Evolutionary conservation across 53 echinoderm and acorn worm genomes (phyloP).

Genomic region (Astropecten irregularis): DNA sequence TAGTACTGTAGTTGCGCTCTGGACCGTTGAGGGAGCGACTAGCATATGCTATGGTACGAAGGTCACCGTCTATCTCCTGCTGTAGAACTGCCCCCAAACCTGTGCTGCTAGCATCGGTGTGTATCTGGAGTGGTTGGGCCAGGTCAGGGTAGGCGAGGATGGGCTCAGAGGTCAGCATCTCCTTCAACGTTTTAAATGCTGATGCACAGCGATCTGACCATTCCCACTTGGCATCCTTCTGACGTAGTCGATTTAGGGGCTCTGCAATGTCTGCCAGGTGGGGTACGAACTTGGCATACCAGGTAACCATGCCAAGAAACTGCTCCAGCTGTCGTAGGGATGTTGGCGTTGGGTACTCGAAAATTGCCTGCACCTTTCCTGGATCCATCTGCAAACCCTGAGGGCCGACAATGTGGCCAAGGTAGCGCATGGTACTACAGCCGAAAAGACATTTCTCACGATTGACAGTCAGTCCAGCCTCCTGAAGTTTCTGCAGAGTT

Average conservation of each 20-base stretch:
- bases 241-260: conserved; percentile 30
- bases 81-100: conserved; percentile 20
- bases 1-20: conserved; percentile 28
- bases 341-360: conserved; percentile 25
- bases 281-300: conserved; percentile 43
- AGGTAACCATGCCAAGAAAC: conserved; percentile 36
- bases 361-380: conserved; percentile 6
- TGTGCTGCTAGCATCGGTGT: conserved; percentile 51
- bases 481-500: not conserved
- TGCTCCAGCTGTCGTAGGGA: conserved; percentile 8
- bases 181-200: not conserved
- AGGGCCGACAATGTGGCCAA: conserved; percentile 37
- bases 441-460: conserved; percentile 26
- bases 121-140: not conserved
- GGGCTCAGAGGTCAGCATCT: conserved; percentile 6
- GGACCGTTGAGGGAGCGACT: not conserved
- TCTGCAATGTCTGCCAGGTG: not conserved
- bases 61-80: conserved; percentile 22
- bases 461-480: conserved; percentile 36
- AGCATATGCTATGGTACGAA: not conserved
- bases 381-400: conserved; percentile 15
- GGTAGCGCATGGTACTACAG: not conserved
- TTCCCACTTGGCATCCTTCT: conserved; percentile 25
- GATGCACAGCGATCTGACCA: not conserved
- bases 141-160: conserved; percentile 24